phyloP scores from a whole-genome alignment of 92 coral and sea anemone species.

The Galaxea fascicularis region DNA sequence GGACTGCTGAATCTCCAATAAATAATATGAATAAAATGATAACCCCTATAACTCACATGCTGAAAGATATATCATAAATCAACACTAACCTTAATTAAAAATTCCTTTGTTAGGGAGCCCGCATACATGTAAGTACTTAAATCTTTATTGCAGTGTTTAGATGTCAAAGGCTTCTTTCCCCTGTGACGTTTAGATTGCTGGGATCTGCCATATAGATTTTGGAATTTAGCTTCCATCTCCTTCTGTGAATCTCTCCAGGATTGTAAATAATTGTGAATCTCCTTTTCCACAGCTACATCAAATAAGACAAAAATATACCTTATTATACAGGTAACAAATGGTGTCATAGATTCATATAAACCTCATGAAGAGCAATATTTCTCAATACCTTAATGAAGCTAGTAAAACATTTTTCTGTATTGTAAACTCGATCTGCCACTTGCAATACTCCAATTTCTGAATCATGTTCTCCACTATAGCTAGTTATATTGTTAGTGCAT shows the following conservation, averaged over 20 bases:
- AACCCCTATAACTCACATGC: neutral
- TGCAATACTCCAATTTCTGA: too few relatives aligned
- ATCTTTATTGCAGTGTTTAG: neutral
- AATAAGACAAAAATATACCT: neutral
- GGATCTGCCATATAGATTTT: neutral
- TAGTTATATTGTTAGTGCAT: too few relatives aligned
- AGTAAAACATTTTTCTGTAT: too few relatives aligned
- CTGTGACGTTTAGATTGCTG: neutral
- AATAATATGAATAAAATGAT: neutral
- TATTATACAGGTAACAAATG: too few relatives aligned
- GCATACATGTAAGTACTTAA: neutral
- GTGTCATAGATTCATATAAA: too few relatives aligned
- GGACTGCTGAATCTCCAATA: neutral
- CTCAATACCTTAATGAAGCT: too few relatives aligned
- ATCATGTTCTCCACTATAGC: too few relatives aligned
- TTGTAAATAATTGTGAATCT: neutral
- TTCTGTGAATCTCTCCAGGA: neutral
- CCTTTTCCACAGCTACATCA: neutral
- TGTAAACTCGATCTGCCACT: too few relatives aligned
- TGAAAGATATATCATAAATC: too few relatives aligned
- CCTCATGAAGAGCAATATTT: too few relatives aligned
- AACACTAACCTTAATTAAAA: neutral
- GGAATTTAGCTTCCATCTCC: neutral
- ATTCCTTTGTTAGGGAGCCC: neutral
- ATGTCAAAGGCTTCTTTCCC: neutral